Evolutionary conservation across 2,113 vertebrate genomes (phyloP).

Genomic region (Mionectes macconnelli): DNA sequence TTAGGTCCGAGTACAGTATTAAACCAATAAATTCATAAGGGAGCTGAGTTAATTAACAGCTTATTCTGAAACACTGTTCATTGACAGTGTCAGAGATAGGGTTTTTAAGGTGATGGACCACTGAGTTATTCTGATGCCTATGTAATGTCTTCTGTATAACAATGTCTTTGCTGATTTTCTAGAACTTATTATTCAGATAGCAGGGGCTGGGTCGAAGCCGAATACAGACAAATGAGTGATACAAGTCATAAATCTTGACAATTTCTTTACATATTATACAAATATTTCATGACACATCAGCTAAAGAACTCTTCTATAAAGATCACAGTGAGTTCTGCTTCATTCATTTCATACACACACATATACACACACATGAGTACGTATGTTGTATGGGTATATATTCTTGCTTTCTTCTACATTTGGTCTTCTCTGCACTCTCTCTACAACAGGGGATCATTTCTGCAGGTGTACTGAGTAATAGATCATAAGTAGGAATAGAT

Average conservation of each 20-base stretch:
- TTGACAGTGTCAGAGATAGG: background rate
- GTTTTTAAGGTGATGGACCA: background rate
- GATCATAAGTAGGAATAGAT: background rate
- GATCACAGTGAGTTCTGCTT: background rate
- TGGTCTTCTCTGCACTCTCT: background rate
- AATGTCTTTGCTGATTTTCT: constrained; percentile 4
- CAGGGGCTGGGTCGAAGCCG: background rate
- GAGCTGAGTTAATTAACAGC: background rate
- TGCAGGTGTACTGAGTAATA: background rate
- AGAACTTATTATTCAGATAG: background rate
- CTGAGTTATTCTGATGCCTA: background rate
- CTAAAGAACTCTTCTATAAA: background rate
- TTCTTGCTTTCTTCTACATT: background rate
- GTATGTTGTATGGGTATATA: background rate
- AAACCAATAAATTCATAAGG: background rate
- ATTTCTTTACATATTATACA: background rate
- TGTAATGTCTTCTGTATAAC: background rate
- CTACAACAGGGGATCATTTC: background rate
- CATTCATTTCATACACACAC: background rate
- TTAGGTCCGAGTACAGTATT: background rate
- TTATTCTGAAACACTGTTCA: background rate
- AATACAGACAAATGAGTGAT: background rate
- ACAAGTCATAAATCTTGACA: background rate
- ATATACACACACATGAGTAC: background rate
- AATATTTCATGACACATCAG: background rate